Percentiles rank a stretch among this genome's conserved stretches.
phyloP scores from a whole-genome alignment of 1,140 invertebrate species.

The Trichonephila clavata region DNA sequence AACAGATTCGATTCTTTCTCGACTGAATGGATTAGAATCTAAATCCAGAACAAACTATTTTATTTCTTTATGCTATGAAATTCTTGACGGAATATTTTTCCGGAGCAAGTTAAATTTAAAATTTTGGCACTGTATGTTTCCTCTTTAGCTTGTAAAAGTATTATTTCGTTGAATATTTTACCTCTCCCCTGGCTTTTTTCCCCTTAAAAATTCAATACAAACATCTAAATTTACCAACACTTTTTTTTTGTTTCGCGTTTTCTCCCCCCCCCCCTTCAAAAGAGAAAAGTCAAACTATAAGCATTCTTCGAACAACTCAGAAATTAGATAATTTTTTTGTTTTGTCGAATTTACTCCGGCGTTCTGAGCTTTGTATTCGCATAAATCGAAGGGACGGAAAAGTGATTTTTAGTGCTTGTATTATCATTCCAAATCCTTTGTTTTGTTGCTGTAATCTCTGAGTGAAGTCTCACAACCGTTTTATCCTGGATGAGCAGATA shows the following conservation, averaged over 20 bases:
- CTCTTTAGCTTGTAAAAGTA: not conserved
- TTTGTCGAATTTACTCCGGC: not conserved
- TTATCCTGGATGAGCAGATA: constrained; percentile 25
- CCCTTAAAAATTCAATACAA: not conserved
- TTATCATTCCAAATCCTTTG: constrained; percentile 18
- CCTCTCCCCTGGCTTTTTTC: not conserved
- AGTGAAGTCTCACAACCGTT: constrained; percentile 28
- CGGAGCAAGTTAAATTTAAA: not conserved
- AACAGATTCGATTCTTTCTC: not conserved
- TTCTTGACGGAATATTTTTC: not conserved
- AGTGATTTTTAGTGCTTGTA: constrained; percentile 5
- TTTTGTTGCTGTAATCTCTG: not conserved
- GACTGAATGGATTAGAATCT: not conserved
- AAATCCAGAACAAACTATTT: not conserved
- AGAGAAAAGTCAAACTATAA: not conserved
- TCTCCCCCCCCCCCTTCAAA: too few relatives aligned
- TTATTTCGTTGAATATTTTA: not conserved
- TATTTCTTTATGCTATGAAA: not conserved
- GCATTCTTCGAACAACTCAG: not conserved
- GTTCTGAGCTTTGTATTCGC: not conserved
- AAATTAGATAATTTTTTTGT: not conserved
- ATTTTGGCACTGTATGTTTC: not conserved
- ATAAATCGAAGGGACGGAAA: constrained; percentile 24
- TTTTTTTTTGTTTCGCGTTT: not conserved
- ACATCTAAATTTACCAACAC: too few relatives aligned